A percentile compares a stretch with the other conserved stretches of the same genome.
Evolutionary conservation across 2,888 invertebrate genomes (phyloP).

Genomic region (Agrypnus murinus): DNA sequence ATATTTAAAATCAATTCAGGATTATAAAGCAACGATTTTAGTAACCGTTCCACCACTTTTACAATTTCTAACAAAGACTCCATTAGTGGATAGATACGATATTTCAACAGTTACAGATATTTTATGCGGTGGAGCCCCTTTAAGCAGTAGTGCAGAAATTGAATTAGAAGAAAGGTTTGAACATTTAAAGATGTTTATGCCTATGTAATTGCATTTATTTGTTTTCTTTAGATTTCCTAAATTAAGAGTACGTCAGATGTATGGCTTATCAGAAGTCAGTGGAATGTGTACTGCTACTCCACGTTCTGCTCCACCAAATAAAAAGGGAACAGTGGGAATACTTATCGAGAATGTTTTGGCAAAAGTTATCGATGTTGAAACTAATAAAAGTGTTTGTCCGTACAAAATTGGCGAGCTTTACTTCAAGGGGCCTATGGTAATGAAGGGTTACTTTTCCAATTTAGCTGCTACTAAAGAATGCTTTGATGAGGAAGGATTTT

Average conservation of each 20-base stretch:
- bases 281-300: conserved; percentile 59
- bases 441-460: conserved; percentile 84
- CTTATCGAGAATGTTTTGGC: conserved; percentile 76
- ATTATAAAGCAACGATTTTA: conserved; percentile 60
- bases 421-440: conserved; percentile 79
- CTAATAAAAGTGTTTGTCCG: conserved; percentile 75
- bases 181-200: not conserved
- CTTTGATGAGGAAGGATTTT: conserved; percentile 82
- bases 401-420: conserved; percentile 85
- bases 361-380: conserved; percentile 75
- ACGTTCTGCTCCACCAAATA: not conserved
- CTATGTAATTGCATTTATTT: too few species aligned
- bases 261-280: conserved; percentile 32
- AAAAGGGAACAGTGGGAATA: conserved; percentile 72
- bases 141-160: conserved; percentile 74
- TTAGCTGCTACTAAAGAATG: conserved; percentile 75
- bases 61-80: conserved; percentile 85
- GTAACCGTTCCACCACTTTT: conserved; percentile 71
- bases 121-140: conserved; percentile 84
- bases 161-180: conserved; percentile 69
- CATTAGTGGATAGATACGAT: conserved; percentile 81
- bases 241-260: conserved; percentile 59
- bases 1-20: conserved; percentile 75
- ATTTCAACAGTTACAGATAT: conserved; percentile 78
- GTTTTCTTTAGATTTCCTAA: conserved; percentile 18